phyloP scores from a whole-genome alignment of 2,888 invertebrate genomes.

The Stenurella melanura region DNA sequence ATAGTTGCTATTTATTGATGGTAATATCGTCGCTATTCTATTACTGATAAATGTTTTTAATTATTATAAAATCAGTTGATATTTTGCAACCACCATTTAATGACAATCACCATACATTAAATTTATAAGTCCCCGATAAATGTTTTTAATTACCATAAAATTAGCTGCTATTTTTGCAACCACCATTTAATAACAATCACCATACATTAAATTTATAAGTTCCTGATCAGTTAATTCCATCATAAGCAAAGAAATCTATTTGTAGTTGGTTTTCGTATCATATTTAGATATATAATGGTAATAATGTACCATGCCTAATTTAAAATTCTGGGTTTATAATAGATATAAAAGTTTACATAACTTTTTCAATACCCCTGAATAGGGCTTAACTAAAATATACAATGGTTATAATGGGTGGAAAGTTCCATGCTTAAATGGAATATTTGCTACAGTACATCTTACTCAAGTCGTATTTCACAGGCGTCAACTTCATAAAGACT shows the following conservation, averaged over 20 bases:
- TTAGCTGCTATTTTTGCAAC: too few relatives aligned
- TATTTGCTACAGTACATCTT: conserved; percentile 62
- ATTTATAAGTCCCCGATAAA: too few relatives aligned
- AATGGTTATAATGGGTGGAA: conserved; percentile 58
- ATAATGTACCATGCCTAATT: background rate
- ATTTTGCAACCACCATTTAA: too few relatives aligned
- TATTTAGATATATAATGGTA: background rate
- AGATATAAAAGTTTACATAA: conserved; percentile 40
- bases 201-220: too few relatives aligned
- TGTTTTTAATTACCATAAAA: too few relatives aligned
- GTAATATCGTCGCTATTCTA: too few relatives aligned
- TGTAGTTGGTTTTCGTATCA: background rate
- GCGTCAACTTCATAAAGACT: conserved; percentile 66
- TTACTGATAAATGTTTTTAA: too few relatives aligned
- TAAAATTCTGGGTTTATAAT: background rate
- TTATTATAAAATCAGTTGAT: too few relatives aligned
- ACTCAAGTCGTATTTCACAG: conserved; percentile 67
- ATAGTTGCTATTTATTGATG: too few relatives aligned
- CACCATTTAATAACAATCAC: too few relatives aligned
- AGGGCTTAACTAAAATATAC: conserved; percentile 47
- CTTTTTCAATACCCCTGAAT: conserved; percentile 39
- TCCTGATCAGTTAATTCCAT: background rate
- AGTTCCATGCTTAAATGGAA: conserved; percentile 58
- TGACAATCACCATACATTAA: too few relatives aligned
- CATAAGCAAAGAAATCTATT: background rate